Percentiles rank a stretch among this genome's conserved stretches.
phyloP scores from a whole-genome alignment of 1,140 invertebrate species.

The Charaxes varanes region DNA sequence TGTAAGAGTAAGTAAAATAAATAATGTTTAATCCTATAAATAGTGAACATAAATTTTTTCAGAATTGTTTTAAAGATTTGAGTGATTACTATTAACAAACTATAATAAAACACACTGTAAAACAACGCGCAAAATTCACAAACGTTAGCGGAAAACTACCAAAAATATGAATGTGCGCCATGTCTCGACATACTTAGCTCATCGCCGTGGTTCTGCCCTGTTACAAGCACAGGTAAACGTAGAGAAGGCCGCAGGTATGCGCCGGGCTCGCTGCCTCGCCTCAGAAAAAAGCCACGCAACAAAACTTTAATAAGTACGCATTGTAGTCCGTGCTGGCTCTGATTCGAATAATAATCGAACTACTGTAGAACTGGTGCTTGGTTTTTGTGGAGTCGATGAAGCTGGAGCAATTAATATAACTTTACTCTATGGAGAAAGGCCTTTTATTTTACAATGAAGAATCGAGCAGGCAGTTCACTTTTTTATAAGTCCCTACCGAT shows the following conservation, averaged over 20 bases:
- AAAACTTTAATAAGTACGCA: constrained; percentile 59
- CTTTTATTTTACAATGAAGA: too few species aligned
- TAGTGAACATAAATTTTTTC: too few species aligned
- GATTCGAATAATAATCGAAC: constrained; percentile 47
- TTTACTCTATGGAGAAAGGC: too few species aligned
- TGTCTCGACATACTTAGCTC: constrained; percentile 25
- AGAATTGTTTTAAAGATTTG: too few species aligned
- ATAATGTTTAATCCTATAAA: too few species aligned
- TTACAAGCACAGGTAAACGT: constrained; percentile 57
- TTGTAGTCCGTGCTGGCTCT: constrained; percentile 45
- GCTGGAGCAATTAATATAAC: constrained; percentile 15
- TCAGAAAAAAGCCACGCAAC: constrained; percentile 51
- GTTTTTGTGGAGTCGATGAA: constrained; percentile 24
- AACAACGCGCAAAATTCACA: neutral
- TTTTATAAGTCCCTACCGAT: too few species aligned
- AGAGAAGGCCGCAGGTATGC: constrained; percentile 60
- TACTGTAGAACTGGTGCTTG: constrained; percentile 33
- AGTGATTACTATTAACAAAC: too few species aligned
- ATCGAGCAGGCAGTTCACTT: too few species aligned
- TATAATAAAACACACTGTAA: neutral
- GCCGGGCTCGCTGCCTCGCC: constrained; percentile 28
- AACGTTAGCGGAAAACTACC: too few species aligned
- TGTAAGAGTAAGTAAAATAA: too few species aligned
- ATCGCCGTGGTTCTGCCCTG: constrained; percentile 39
- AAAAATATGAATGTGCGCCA: too few species aligned